These are phyloP conservation scores for Actinostola sp. DNA, from an alignment of 92 coral and sea anemone genomes.

Conservation along the genomic window DNA sequence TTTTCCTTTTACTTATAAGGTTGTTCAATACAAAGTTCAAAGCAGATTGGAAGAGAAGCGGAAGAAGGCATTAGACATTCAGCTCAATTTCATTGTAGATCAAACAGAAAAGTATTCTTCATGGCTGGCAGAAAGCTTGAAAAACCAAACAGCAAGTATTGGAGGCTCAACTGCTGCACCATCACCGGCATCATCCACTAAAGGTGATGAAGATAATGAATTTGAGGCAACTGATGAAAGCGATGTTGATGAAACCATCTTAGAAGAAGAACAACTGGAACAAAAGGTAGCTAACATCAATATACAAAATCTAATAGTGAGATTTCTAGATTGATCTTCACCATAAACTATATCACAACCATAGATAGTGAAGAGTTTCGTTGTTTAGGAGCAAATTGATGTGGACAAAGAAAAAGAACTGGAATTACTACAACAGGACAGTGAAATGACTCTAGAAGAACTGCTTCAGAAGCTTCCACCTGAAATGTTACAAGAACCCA, in stretches of 20 bases:
- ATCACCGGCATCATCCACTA: conserved; percentile 82
- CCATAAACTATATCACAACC: neutral
- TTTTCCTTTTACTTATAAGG: too few relatives aligned
- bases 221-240: conserved; percentile 76
- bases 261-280: conserved; percentile 86
- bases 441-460: conserved; percentile 91
- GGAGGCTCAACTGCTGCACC: conserved; percentile 81
- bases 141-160: conserved; percentile 72
- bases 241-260: conserved; percentile 92
- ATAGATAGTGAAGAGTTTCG: neutral
- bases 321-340: neutral
- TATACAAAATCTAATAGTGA: too few relatives aligned
- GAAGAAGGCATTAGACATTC: conserved; percentile 94
- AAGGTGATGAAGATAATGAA: conserved; percentile 84
- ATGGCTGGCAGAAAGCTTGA: conserved; percentile 95
- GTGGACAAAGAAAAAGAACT: conserved; percentile 79
- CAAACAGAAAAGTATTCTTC: conserved; percentile 99
- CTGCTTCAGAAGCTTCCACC: conserved; percentile 85
- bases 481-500: conserved; percentile 82
- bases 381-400: conserved; percentile 49
- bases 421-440: conserved; percentile 78
- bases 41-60: conserved; percentile 95
- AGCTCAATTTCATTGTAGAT: conserved; percentile 96
- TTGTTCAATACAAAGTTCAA: conserved; percentile 96
- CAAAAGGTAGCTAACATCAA: too few relatives aligned